Evolutionary conservation across 2,888 invertebrate species (phyloP).

Genomic region (Eumacrocentrus americanus): DNA sequence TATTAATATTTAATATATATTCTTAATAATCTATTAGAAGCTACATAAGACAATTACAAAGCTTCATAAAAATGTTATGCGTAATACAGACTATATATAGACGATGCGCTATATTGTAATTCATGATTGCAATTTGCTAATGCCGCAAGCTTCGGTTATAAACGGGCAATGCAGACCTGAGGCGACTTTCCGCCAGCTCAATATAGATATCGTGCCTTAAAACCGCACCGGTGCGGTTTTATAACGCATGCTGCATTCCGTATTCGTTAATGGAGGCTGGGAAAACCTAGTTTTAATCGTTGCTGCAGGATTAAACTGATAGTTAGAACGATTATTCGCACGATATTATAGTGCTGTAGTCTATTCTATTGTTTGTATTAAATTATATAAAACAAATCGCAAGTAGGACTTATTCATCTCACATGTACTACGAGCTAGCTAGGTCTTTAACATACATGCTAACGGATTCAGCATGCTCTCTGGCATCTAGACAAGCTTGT

Average conservation of each 20-base stretch:
- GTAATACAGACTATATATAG: conserved; percentile 1
- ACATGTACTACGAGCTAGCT: not conserved
- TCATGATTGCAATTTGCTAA: not conserved
- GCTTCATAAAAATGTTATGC: not conserved
- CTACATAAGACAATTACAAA: not conserved
- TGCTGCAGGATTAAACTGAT: not conserved
- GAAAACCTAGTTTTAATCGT: not conserved
- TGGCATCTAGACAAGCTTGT: too few species aligned
- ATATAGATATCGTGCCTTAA: conserved; percentile 11
- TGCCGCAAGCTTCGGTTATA: conserved; percentile 14
- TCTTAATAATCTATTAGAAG: conserved; percentile 5
- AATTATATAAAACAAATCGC: too few species aligned
- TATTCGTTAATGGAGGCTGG: not conserved
- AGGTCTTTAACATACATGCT: conserved; percentile 1
- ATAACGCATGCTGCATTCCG: conserved; percentile 35
- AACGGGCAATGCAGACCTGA: conserved; percentile 22
- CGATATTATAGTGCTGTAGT: not conserved
- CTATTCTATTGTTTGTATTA: not conserved
- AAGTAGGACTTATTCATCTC: too few species aligned
- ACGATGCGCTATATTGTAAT: not conserved
- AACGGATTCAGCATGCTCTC: not conserved
- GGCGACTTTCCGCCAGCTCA: conserved; percentile 1
- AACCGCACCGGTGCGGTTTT: conserved; percentile 20
- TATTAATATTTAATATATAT: conserved; percentile 1
- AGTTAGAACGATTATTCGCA: not conserved